A percentile compares a stretch with the other conserved stretches of the same genome.
These are phyloP conservation scores for Zoroaster sp. DNA, from an alignment of 53 echinoderm and acorn worm species.

Conservation along the genomic window DNA sequence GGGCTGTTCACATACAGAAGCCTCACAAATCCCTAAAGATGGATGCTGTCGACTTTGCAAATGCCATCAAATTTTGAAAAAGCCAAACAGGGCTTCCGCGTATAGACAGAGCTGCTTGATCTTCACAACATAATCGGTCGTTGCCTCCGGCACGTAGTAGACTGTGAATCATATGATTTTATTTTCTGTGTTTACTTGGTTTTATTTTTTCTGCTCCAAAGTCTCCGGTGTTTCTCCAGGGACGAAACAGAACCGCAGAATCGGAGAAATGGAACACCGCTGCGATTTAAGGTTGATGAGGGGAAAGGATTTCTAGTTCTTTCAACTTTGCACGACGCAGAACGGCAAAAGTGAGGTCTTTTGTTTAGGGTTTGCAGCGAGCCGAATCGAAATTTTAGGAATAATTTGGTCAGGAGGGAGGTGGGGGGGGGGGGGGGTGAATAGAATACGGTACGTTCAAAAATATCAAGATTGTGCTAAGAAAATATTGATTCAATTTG, in stretches of 20 bases:
- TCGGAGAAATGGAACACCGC: background rate
- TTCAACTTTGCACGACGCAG: background rate
- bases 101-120: no score
- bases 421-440: background rate
- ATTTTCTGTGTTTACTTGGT: background rate
- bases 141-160: no score
- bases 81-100: no score
- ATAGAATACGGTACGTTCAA: background rate
- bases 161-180: background rate
- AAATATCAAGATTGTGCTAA: background rate
- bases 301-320: background rate
- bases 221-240: background rate
- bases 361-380: background rate
- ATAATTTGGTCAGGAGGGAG: background rate
- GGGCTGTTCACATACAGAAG: no score
- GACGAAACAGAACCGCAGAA: constrained; percentile 1
- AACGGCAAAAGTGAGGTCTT: background rate
- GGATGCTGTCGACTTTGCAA: no score
- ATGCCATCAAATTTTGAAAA: no score
- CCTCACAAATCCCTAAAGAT: no score
- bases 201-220: background rate
- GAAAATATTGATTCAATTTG: background rate
- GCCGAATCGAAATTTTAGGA: background rate
- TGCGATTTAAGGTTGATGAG: background rate
- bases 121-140: no score